Conservation (phyloP, 2,797 vertebrate species). For the Phoeniculus purpureus region DNA sequence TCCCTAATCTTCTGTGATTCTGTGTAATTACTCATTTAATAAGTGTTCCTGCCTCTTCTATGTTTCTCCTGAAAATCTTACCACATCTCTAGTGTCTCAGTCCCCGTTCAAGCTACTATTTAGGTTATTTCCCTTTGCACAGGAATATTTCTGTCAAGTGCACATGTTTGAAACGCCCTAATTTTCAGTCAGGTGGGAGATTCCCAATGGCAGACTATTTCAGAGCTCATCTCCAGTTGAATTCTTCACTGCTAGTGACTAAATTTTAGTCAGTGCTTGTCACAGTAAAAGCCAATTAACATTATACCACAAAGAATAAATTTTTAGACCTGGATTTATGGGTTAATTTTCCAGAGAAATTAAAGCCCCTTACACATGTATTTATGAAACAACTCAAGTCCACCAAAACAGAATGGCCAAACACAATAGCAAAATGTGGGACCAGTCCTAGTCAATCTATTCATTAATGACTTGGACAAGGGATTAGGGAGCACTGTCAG, state of each 20-base stretch:
- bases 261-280: not conserved
- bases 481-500: too few relatives aligned
- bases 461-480: too few relatives aligned
- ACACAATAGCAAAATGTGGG: not conserved
- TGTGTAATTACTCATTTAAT: not conserved
- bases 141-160: not conserved
- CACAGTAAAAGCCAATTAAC: not conserved
- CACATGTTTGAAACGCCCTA: not conserved
- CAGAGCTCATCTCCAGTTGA: not conserved
- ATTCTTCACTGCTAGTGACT: not conserved
- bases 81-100: not conserved
- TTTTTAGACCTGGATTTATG: fast-evolving
- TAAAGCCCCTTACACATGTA: not conserved
- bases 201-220: not conserved
- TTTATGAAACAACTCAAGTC: not conserved
- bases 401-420: not conserved
- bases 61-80: not conserved
- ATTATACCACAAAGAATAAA: not conserved
- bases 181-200: not conserved
- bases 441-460: too few relatives aligned
- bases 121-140: not conserved
- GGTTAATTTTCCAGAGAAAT: not conserved
- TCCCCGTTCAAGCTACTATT: not conserved
- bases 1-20: too few relatives aligned
- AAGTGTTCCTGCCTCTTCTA: not conserved